Evolutionary conservation across 2,888 invertebrate species (phyloP).

Genomic region (Taenaris catops): DNA sequence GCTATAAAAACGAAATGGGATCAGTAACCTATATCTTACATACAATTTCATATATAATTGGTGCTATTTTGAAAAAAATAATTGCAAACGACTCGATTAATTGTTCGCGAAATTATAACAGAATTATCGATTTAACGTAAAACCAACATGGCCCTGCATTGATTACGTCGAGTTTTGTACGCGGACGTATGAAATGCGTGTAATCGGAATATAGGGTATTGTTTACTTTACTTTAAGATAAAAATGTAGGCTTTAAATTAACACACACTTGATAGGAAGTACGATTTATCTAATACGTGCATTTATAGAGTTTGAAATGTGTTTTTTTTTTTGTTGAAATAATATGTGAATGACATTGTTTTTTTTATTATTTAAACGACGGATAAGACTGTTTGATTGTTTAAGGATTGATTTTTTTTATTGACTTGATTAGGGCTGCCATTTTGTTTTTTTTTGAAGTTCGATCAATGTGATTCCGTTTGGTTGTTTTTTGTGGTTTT

Average conservation of each 20-base stretch:
- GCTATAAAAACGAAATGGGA: too few relatives aligned
- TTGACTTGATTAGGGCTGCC: constrained; percentile 58
- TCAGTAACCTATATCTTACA: too few relatives aligned
- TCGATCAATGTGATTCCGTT: not conserved
- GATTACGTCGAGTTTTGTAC: constrained; percentile 60
- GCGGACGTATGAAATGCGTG: constrained; percentile 54
- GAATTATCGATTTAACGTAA: constrained; percentile 3
- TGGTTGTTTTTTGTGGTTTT: too few relatives aligned
- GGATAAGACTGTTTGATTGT: constrained; percentile 67
- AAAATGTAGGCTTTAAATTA: constrained; percentile 56
- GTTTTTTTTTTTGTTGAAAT: constrained; percentile 35
- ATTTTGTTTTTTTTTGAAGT: constrained; percentile 38
- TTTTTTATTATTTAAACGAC: constrained; percentile 42
- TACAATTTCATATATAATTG: too few relatives aligned
- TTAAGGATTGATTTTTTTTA: constrained; percentile 52
- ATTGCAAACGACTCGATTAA: too few relatives aligned
- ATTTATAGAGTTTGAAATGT: constrained; percentile 43
- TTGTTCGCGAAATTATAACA: not conserved
- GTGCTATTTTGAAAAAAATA: constrained; percentile 25
- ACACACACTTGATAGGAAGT: constrained; percentile 41
- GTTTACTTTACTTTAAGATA: constrained; percentile 42
- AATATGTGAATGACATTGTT: constrained; percentile 38
- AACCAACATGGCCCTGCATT: constrained; percentile 44
- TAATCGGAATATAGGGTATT: constrained; percentile 72
- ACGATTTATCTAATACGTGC: constrained; percentile 39